Evolutionary conservation across 2,113 vertebrate species (phyloP), one percentile per base, ranked within the genome.

Genomic region (Solenodon paradoxus): DNA sequence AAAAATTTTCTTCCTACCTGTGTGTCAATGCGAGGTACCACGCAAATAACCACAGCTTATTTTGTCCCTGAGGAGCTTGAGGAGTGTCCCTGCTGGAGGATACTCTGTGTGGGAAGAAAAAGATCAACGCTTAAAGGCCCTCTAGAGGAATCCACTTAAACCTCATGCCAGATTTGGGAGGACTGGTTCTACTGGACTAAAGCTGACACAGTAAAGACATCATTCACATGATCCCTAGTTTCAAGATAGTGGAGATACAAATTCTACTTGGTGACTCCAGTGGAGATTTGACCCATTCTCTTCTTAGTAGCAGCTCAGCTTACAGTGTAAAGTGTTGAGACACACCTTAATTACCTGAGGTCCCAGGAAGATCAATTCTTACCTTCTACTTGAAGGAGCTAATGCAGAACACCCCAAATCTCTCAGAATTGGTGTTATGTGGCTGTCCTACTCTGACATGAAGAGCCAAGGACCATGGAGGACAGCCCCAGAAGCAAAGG

Each of bases 151-250:
- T 84, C 78, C 72, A 30, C 59, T 77, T 53, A 72, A 95, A 35
- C 77, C 38, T 95, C 95, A 81, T 92, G 59, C 71, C 88, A 81
- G 71, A 57, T 38, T 81, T 69, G 22, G 55, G 49, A 96, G 59
- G 57, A 77, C 90, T 88, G 80, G 90, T 94, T 84, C 40, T 19
- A 93, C 84, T 80, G 80, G 90, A 53, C 35, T 38, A 35, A 47
- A 71, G 1, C 64, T 61, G 84, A 79, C 77, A 61, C 19, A 28
- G 20, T 30, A n/a, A 47, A 80, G 57, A 63, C 6, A 40, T 47
- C 71, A 84, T 82, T 80, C 38, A 32, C 63, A 35, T 16, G 49
- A 64, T 53, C 22, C 45, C 68, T 53, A 49, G 47, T 5, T 38
- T 68, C 30, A 4, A n/a, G 32, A 51, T 83, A 64, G 26, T 32